Conservation (phyloP, 2,113 vertebrate species). For the Oxyruncus cristatus region DNA sequence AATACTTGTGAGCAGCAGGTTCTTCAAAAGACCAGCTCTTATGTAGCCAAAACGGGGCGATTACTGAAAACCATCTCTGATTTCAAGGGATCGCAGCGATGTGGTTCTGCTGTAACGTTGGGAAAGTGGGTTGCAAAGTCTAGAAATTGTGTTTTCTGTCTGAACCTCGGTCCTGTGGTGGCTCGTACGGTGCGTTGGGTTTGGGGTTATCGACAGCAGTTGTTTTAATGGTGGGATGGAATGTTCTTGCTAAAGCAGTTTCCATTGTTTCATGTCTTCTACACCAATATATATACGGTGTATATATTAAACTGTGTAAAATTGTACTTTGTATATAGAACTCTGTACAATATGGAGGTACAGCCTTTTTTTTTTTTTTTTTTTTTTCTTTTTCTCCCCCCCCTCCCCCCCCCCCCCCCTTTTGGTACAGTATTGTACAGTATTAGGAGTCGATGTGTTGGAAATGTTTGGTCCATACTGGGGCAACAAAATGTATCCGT, state of each 20-base stretch:
- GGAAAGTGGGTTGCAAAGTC: background rate
- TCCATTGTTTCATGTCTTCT: conserved; percentile 67
- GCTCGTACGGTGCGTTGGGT: background rate
- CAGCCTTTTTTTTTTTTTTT: conserved; percentile 63
- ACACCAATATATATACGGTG: conserved; percentile 71
- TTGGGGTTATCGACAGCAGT: background rate
- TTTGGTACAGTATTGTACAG: conserved; percentile 92
- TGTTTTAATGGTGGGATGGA: conserved; percentile 44
- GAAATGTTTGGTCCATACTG: conserved; percentile 52
- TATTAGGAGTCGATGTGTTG: conserved; percentile 77
- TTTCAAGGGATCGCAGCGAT: background rate
- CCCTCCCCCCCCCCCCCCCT: background rate
- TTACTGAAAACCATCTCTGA: background rate
- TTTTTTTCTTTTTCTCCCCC: background rate
- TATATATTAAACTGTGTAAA: conserved; percentile 88
- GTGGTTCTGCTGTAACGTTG: background rate
- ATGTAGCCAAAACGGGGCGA: background rate
- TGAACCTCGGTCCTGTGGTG: background rate
- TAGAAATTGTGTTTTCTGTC: background rate
- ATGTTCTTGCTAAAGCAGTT: conserved; percentile 58
- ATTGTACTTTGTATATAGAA: conserved; percentile 93
- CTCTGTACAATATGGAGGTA: conserved; percentile 93
- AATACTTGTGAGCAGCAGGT: conserved; percentile 33
- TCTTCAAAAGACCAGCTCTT: background rate
- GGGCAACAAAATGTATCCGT: conserved; percentile 62